Percentiles rank a stretch among this genome's conserved stretches.
These are phyloP conservation scores for Zosterops japonicus DNA, from an alignment of 2,113 vertebrate species.

Conservation along the genomic window DNA sequence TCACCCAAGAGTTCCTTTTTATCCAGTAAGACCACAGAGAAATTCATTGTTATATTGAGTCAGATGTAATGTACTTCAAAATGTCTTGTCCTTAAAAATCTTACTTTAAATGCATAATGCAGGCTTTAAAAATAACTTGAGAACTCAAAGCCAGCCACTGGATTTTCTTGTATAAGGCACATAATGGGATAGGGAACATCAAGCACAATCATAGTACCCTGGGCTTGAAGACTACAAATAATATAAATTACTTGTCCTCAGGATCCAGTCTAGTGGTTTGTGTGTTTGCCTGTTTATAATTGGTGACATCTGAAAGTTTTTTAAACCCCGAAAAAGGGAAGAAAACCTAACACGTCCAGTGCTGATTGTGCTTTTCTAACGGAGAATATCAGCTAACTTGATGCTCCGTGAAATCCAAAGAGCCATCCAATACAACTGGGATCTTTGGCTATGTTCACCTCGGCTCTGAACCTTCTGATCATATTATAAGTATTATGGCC, in stretches of 20 bases:
- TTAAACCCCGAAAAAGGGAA: neutral
- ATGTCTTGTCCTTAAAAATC: constrained; percentile 39
- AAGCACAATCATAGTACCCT: neutral
- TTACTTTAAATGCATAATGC: constrained; percentile 46
- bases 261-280: neutral
- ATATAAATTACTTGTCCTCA: neutral
- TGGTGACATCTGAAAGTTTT: neutral
- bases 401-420: neutral
- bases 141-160: neutral
- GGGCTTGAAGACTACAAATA: neutral
- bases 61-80: constrained; percentile 46
- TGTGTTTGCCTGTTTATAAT: neutral
- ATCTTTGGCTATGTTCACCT: neutral
- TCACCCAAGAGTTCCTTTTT: constrained; percentile 45
- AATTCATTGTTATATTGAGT: constrained; percentile 53
- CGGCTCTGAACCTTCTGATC: neutral
- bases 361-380: neutral
- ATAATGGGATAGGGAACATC: neutral
- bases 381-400: neutral
- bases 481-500: neutral
- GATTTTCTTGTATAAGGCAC: neutral
- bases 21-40: constrained; percentile 52
- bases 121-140: constrained; percentile 24
- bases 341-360: neutral
- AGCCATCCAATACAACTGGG: neutral